Conservation (phyloP, 2,113 vertebrate species). For the Ictalurus punctatus region DNA sequence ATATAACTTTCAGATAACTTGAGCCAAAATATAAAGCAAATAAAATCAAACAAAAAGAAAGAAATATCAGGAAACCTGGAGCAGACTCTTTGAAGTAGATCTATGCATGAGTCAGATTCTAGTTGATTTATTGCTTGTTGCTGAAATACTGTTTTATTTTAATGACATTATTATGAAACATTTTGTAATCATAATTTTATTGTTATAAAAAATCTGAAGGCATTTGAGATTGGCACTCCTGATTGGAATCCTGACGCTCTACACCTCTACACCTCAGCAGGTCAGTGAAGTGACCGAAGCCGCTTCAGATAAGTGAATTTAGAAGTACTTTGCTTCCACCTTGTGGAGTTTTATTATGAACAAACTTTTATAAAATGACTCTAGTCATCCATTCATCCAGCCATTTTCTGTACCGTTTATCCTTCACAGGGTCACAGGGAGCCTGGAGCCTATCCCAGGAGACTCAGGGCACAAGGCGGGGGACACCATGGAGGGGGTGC, state of each 20-base stretch:
- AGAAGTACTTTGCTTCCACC: background rate
- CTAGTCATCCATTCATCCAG: too few species aligned
- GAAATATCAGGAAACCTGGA: background rate
- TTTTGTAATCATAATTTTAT: background rate
- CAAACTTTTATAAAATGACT: background rate
- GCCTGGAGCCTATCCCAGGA: too few species aligned
- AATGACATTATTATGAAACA: background rate
- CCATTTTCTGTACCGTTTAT: too few species aligned
- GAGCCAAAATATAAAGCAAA: background rate
- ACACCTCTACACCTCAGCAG: background rate
- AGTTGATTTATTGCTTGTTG: background rate
- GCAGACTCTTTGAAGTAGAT: background rate
- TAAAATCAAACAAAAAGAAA: background rate
- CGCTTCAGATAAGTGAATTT: background rate
- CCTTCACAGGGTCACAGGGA: too few species aligned
- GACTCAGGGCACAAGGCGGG: too few species aligned
- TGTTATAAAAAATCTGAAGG: background rate
- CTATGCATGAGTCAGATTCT: too few species aligned
- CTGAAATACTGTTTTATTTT: background rate
- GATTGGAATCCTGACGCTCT: background rate
- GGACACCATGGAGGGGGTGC: too few species aligned
- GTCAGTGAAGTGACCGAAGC: background rate
- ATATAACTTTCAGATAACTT: background rate
- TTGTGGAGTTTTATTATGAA: background rate
- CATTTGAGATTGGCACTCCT: too few species aligned